Conservation (phyloP, 2,797 vertebrate genomes). For the Morelia viridis region DNA sequence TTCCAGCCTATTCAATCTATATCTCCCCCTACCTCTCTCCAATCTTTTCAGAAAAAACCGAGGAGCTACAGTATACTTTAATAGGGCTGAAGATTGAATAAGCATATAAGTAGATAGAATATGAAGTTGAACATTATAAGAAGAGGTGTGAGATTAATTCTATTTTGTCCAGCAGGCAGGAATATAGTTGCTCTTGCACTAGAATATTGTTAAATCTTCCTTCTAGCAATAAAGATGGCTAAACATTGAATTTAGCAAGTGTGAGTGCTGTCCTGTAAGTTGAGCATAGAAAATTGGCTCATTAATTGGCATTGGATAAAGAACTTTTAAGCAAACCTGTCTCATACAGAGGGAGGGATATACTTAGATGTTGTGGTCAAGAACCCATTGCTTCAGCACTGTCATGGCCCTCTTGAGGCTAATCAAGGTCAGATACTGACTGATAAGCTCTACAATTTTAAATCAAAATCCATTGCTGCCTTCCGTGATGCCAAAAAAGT, state of each 20-base stretch:
- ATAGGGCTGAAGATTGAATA: not conserved
- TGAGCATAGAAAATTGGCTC: not conserved
- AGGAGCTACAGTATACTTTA: not conserved
- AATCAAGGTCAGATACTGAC: not conserved
- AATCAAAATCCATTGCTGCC: not conserved
- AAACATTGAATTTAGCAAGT: not conserved
- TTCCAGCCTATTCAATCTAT: not conserved
- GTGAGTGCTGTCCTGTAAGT: not conserved
- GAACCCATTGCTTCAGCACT: not conserved
- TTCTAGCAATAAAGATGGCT: not conserved
- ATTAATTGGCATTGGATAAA: not conserved
- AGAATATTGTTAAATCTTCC: not conserved
- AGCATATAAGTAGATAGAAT: not conserved
- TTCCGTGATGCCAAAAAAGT: not conserved
- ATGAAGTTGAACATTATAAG: not conserved
- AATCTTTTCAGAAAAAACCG: not conserved
- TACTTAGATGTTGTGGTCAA: not conserved
- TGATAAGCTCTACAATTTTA: not conserved
- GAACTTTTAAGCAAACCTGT: not conserved
- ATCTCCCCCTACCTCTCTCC: not conserved
- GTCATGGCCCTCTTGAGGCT: not conserved
- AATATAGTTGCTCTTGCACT: not conserved
- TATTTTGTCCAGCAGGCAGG: not conserved
- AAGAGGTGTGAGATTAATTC: not conserved
- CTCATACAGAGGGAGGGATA: not conserved